Base-by-base conservation (phyloP, 2,888 invertebrate genomes). In the Euspilapteryx auroguttella region DNA sequence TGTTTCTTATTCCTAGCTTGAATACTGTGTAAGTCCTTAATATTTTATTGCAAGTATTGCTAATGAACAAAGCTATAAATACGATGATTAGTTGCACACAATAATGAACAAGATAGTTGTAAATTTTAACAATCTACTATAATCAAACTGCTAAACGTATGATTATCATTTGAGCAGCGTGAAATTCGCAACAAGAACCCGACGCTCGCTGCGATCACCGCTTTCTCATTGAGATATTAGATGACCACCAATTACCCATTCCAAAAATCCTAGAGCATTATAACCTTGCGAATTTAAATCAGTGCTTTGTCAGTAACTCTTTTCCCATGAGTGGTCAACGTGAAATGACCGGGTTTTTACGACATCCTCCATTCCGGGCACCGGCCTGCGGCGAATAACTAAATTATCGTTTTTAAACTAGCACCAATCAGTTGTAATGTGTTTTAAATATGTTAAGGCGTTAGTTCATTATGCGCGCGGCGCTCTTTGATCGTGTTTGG, bases 401-500 rank as follows among this genome's bases (percentile, higher is more conserved):
- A 30, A 31, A 27, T 27, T 27, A 32, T 34, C 30, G 30, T 34
- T 34, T 32, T 28, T 33, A 33, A 32, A 35, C 55, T 56, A 58
- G 54, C 47, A 34, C 39, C 57, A 49, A 54, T 58, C 47, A 45
- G 33, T 39, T 32, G 42, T 59, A 55, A 58, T 58, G 55, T 47
- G 37, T 57, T 59, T 58, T 54, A 52, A 55, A 58, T 53, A 55
- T 49, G 49, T 36, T 35, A 39, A 42, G 45, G 44, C 44, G 48
- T 45, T 41, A 37, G 39, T 39, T 38, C 39, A 44, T 45, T 39
- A 41, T 17, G 17, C 29, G n/a, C 13, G 48, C 54, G 55, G 53
- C 39, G n/a, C 4, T 23, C 43, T 57, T 57, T 55, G 47, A 53
- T 45, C 8, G 17, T 17, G 29, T 9, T 28, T 12, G 11, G 27